Base-by-base conservation (phyloP, 1,140 invertebrate genomes). In the Nebria ingens region DNA sequence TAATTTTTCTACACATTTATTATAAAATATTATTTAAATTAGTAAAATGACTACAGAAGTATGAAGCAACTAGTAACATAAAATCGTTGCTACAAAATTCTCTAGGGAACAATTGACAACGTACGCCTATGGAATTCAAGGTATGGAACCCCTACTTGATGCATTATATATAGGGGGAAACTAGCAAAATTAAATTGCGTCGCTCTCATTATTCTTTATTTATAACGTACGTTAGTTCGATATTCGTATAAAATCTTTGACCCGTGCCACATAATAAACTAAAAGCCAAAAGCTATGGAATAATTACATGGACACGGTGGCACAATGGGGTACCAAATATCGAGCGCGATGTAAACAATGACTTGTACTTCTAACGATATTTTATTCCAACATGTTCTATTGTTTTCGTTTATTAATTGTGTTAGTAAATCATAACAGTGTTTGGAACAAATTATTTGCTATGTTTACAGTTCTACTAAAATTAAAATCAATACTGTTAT, bases 181-280 rank as follows among this genome's bases (percentile, higher is more conserved):
- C n/a, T n/a, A n/a, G n/a, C n/a, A 6, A 17, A 45, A 17, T 45
- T 4, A 45, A 9, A 45, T 45, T 45, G 15, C 40, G 15, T 45
- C 6, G 6, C 6, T 11, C 17, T 45, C 9, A 45, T n/a, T n/a
- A 45, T 12, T 11, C 9, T 17, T 45, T 45, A 45, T 45, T 11
- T 4, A 9, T 17, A 12, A 9, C n/a, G 15, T 12, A 45, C 17
- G 17, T 45, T 12, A 45, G 40, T 4, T 4, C 17, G 9, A 45
- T 4, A 45, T 11, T 45, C 40, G 6, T 17, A 45, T 17, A 17
- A 12, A 3, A 45, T 11, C 3, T 17, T 12, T 45, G 40, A 17
- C 40, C 40, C 40, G 40, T 45, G 40, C 40, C 40, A 45, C 40
- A n/a, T n/a, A n/a, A n/a, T n/a, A 9, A 45, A 45, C 40, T 45